Evolutionary conservation across 2,797 vertebrate species (phyloP).

Genomic region (Sphaeramia orbicularis): DNA sequence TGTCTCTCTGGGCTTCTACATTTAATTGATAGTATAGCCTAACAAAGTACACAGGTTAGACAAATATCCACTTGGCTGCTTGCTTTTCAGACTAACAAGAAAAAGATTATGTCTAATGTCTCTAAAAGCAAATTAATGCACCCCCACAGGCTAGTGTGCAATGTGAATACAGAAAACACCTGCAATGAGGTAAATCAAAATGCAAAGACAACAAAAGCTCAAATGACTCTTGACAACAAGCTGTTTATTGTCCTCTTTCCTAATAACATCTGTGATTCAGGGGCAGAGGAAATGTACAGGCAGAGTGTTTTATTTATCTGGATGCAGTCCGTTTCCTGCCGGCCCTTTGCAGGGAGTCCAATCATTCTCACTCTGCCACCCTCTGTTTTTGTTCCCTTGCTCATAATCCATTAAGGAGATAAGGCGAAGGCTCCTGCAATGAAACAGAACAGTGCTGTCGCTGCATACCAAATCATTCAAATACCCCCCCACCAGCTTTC

Average conservation of each 20-base stretch:
- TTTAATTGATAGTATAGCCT: background rate
- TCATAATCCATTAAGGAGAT: conserved; percentile 84
- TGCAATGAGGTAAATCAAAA: conserved; percentile 37
- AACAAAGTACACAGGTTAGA: conserved; percentile 2
- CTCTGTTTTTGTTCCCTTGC: conserved; percentile 75
- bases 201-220: conserved; percentile 26
- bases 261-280: conserved; percentile 70
- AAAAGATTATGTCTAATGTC: conserved; percentile 20
- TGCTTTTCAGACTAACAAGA: conserved; percentile 9
- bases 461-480: conserved; percentile 78
- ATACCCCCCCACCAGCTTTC: conserved; percentile 23
- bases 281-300: conserved; percentile 51
- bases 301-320: conserved; percentile 71
- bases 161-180: background rate
- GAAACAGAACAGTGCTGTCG: conserved; percentile 66
- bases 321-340: conserved; percentile 63
- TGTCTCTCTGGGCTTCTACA: background rate
- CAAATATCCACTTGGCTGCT: conserved; percentile 9
- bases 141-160: background rate
- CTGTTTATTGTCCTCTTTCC: conserved; percentile 51
- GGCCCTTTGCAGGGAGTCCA: conserved; percentile 72
- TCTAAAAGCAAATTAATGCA: conserved; percentile 30
- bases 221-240: conserved; percentile 62
- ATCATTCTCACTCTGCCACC: conserved; percentile 76
- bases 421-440: conserved; percentile 73